Conservation (phyloP, 1,140 invertebrate genomes). For the Penaeus japonicus region DNA sequence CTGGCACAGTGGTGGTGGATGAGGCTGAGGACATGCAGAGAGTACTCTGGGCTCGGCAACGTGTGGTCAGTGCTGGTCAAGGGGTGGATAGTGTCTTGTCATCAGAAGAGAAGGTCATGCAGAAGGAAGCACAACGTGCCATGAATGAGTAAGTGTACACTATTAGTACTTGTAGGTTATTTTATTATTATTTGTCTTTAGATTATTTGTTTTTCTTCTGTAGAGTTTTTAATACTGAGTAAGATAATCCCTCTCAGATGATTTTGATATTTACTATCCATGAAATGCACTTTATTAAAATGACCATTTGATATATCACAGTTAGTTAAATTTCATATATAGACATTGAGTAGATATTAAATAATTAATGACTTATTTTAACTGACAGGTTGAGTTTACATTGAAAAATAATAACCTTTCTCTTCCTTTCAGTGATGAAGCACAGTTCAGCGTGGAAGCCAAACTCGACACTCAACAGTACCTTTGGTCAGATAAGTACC, state of each 20-base stretch:
- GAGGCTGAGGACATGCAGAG: conserved; percentile 82
- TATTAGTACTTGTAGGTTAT: not conserved
- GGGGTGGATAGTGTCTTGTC: conserved; percentile 76
- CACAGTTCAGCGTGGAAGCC: conserved; percentile 91
- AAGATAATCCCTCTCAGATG: no score
- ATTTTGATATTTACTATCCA: no score
- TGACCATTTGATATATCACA: no score
- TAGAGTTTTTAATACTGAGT: no score
- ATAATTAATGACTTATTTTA: not conserved
- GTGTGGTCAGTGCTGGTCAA: conserved; percentile 79
- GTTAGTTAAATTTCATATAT: no score
- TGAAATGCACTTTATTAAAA: no score
- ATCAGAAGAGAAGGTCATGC: conserved; percentile 69
- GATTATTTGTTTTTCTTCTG: not conserved
- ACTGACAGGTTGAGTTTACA: not conserved
- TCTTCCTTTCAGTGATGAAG: conserved; percentile 75
- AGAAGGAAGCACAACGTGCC: conserved; percentile 83
- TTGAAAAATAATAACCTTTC: not conserved
- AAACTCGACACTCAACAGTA: conserved; percentile 86
- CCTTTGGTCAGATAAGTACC: conserved; percentile 97
- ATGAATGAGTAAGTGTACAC: conserved; percentile 71
- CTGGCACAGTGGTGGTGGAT: conserved; percentile 80
- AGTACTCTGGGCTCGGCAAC: conserved; percentile 75
- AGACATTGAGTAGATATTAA: no score
- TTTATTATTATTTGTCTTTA: not conserved